Evolutionary conservation across 2,888 invertebrate species (phyloP).

Genomic region (Agriopis marginaria): DNA sequence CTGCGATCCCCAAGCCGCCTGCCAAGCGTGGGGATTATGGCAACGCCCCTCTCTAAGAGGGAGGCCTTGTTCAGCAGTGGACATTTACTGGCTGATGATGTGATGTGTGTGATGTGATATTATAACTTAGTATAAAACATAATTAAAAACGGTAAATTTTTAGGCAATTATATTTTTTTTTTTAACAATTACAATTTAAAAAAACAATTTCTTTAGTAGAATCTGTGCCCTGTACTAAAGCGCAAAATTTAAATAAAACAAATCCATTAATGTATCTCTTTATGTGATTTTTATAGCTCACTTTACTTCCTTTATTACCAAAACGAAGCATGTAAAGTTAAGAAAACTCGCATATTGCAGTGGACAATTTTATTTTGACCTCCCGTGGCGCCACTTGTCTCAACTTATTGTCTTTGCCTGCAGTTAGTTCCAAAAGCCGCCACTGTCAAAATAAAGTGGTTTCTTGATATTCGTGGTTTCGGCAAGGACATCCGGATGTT

Average conservation of each 20-base stretch:
- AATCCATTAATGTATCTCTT: conserved; percentile 16
- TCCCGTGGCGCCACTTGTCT: conserved; percentile 12
- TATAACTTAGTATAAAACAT: too few relatives aligned
- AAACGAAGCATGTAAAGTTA: conserved; percentile 21
- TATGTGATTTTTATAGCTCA: conserved; percentile 34
- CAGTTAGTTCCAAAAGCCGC: conserved; percentile 15
- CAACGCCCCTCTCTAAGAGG: too few relatives aligned
- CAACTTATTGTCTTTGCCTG: conserved; percentile 3
- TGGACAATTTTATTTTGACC: conserved; percentile 7
- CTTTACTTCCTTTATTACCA: conserved; percentile 37
- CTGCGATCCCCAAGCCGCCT: too few relatives aligned
- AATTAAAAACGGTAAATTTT: too few relatives aligned
- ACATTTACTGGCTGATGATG: too few relatives aligned
- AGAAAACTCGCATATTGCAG: conserved; percentile 4
- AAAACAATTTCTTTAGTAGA: too few relatives aligned
- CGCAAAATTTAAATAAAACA: background rate
- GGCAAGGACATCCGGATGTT: conserved; percentile 60
- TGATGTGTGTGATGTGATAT: too few relatives aligned
- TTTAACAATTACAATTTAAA: too few relatives aligned
- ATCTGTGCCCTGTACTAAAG: too few relatives aligned
- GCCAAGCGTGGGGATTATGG: too few relatives aligned
- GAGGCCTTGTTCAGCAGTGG: too few relatives aligned
- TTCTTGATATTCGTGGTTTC: conserved; percentile 50
- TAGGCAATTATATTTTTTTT: too few relatives aligned
- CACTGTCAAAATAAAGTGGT: conserved; percentile 9